Conservation (phyloP, 2,113 vertebrate species). For the Ancistrus triradiatus region DNA sequence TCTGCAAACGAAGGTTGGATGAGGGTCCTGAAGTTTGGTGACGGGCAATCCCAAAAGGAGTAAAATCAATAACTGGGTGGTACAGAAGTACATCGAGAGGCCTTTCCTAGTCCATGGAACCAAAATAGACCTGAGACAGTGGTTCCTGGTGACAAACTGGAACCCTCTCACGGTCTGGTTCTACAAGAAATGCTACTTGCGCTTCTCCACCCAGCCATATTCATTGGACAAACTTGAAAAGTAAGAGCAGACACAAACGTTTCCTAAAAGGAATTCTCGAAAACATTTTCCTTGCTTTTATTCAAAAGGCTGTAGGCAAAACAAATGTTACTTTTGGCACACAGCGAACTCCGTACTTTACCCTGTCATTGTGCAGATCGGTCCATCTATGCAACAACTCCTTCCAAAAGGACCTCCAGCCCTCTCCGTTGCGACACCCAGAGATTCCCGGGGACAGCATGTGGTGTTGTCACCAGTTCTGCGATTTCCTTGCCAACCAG, state of each 20-base stretch:
- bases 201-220: conserved; percentile 86
- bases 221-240: conserved; percentile 75
- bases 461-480: conserved; percentile 83
- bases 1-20: conserved; percentile 76
- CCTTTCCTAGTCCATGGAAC: conserved; percentile 81
- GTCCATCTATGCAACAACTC: conserved; percentile 90
- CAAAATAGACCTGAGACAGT: conserved; percentile 90
- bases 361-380: conserved; percentile 62
- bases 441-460: conserved; percentile 76
- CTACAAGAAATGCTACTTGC: conserved; percentile 84
- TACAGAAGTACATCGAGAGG: conserved; percentile 89
- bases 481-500: conserved; percentile 65
- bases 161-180: conserved; percentile 90
- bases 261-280: no score
- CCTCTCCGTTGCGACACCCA: conserved; percentile 63
- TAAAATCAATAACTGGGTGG: no score
- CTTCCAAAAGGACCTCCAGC: conserved; percentile 76
- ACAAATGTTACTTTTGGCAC: no score
- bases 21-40: conserved; percentile 76
- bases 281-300: no score
- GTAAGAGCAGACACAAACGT: conserved; percentile 67
- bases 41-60: conserved; percentile 79
- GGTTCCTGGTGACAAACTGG: conserved; percentile 92
- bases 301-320: no score
- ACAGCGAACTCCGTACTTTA: background rate